These are phyloP conservation scores for Andrena haemorrhoa DNA, from an alignment of 2,888 invertebrate species.

Conservation along the genomic window DNA sequence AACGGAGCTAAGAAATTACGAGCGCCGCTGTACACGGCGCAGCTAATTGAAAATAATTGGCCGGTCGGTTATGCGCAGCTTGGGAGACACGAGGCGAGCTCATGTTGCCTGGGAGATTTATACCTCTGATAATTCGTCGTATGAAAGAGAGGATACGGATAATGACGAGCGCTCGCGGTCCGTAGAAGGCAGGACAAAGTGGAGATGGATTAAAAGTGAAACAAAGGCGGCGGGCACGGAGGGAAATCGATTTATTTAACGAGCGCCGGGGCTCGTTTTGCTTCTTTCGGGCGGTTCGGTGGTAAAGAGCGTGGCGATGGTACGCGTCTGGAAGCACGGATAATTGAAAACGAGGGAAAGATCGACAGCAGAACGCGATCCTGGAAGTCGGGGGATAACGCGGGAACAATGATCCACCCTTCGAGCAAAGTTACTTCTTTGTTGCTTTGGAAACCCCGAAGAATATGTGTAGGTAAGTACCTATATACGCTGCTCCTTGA, in stretches of 20 bases:
- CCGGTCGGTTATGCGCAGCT: constrained; percentile 65
- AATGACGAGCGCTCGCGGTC: constrained; percentile 59
- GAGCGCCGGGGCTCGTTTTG: constrained; percentile 30
- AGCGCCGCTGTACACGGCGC: constrained; percentile 53
- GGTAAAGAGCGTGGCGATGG: not conserved
- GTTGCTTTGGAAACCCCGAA: not conserved
- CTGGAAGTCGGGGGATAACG: not conserved
- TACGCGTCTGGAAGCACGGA: constrained; percentile 7
- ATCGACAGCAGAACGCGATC: constrained; percentile 25
- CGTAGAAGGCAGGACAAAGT: constrained; percentile 46
- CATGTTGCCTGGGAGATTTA: constrained; percentile 42
- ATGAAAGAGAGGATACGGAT: constrained; percentile 69
- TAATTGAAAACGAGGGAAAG: constrained; percentile 29
- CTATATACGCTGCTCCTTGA: too few species aligned
- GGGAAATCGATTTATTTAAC: constrained; percentile 58
- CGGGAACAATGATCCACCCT: not conserved
- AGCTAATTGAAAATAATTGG: constrained; percentile 77
- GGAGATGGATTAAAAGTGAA: constrained; percentile 23
- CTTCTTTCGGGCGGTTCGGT: not conserved
- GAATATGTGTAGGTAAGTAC: not conserved
- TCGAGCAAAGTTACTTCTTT: not conserved
- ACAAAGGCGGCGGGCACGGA: constrained; percentile 24
- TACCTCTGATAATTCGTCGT: constrained; percentile 74
- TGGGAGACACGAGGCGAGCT: constrained; percentile 69
- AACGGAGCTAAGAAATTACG: constrained; percentile 70